A percentile compares a stretch with the other conserved stretches of the same genome.
These are phyloP conservation scores for Ladona fulva DNA, from an alignment of 1,140 invertebrate genomes.

Conservation along the genomic window DNA sequence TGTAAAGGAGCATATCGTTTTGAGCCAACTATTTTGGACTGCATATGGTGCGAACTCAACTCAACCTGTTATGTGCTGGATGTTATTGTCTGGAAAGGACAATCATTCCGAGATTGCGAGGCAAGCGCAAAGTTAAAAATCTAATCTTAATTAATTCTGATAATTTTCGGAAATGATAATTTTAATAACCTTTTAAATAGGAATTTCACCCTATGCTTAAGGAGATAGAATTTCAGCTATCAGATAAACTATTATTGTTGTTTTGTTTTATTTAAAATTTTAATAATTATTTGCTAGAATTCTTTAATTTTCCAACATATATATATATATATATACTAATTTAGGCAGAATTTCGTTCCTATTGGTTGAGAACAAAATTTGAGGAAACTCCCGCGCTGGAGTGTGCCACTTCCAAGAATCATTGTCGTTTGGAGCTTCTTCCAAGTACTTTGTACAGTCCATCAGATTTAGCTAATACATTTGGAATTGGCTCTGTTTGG, in stretches of 20 bases:
- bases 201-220: too few relatives aligned
- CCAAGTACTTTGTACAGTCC: constrained; percentile 37
- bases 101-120: constrained; percentile 66
- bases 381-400: constrained; percentile 44
- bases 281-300: constrained; percentile 15
- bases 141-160: too few relatives aligned
- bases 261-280: too few relatives aligned
- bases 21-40: constrained; percentile 62
- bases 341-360: constrained; percentile 66
- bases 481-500: constrained; percentile 28
- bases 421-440: constrained; percentile 41
- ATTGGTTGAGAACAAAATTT: constrained; percentile 61
- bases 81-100: constrained; percentile 70
- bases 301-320: constrained; percentile 11
- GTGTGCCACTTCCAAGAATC: constrained; percentile 36
- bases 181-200: too few relatives aligned
- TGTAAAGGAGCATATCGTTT: constrained; percentile 32
- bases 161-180: too few relatives aligned
- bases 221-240: too few relatives aligned
- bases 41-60: constrained; percentile 55
- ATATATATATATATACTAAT: constrained; percentile 30
- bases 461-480: constrained; percentile 25
- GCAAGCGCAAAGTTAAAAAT: constrained; percentile 27
- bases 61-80: constrained; percentile 71
- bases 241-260: too few relatives aligned